These are phyloP conservation scores for Papilio helenus DNA, from an alignment of 1,140 invertebrate species.

Conservation along the genomic window DNA sequence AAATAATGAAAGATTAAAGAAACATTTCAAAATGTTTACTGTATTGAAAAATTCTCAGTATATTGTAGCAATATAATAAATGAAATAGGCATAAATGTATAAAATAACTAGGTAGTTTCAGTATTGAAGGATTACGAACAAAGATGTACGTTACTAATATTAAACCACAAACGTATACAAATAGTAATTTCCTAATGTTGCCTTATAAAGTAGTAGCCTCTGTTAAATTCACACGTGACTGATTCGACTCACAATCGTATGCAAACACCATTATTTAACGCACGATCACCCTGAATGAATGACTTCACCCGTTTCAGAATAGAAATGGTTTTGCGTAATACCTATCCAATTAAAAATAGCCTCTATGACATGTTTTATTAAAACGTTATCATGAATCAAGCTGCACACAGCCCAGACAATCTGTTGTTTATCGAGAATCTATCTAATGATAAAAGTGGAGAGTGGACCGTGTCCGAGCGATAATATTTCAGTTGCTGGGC, in stretches of 20 bases:
- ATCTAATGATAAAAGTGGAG: constrained; percentile 7
- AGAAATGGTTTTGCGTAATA: constrained; percentile 26
- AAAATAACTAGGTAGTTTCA: neutral
- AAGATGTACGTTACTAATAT: neutral
- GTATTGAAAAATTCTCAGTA: no score
- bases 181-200: neutral
- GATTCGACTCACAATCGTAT: constrained; percentile 7
- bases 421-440: neutral
- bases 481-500: neutral
- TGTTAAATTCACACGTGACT: constrained; percentile 1
- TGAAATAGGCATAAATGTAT: no score
- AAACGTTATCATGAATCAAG: constrained; percentile 19
- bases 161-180: neutral
- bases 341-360: constrained; percentile 14
- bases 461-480: neutral
- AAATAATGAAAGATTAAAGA: neutral
- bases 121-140: neutral
- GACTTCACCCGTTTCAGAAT: constrained; percentile 16
- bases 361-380: constrained; percentile 8
- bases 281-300: constrained; percentile 24
- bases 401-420: constrained; percentile 5
- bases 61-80: no score
- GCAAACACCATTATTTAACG: constrained; percentile 25
- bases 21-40: no score
- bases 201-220: neutral